Base-by-base conservation (phyloP, 2,888 invertebrate genomes). In the Drepana falcataria region DNA sequence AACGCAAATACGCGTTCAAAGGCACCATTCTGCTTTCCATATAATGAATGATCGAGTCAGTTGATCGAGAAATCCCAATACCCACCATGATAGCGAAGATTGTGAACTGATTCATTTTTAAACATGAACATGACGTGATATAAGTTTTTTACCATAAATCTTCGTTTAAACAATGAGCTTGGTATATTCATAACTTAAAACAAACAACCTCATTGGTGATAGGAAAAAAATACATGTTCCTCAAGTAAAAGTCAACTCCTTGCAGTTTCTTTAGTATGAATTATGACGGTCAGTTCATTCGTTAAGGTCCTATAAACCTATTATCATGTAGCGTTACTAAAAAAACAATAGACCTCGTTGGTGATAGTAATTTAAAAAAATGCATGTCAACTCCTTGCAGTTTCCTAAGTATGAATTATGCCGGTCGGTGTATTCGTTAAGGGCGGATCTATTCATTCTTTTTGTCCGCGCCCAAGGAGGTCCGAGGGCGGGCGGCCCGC, bases 401-500 rank as follows among this genome's bases (percentile, higher is more conserved):
- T 88, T 84, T 86, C 81, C 85, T 89, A 89, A 90, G 89, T 90
- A 90, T 87, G 87, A 91, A 91, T 91, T 91, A 91, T 90, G 85
- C 88, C 89, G 90, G 81, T 89, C 90, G 90, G 90, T 90, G 88
- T 90, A 88, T 87, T 90, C 90, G 90, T 87, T 89, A 89, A 87
- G 91, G 90, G 90, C 87, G 88, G 87, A 88, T 90, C 88, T 81
- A 90, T 91, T 90, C 90, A 90, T 90, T 91, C 90, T 90, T 91
- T 91, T 91, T 90, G 91, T 89, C 87, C 90, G 88, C 88, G 85
- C 87, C 88, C 88, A 91, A 89, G 90, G 90, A 88, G 89, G 87
- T 84, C 85, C 83, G 78, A 75, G 70, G 81, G 72, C 73, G 75
- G 78, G 70, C 58, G 49, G 64, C 76, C 78, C 72, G 74, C 73